These are phyloP conservation scores for Lithophane socia DNA, from an alignment of 2,888 invertebrate species.

Conservation along the genomic window DNA sequence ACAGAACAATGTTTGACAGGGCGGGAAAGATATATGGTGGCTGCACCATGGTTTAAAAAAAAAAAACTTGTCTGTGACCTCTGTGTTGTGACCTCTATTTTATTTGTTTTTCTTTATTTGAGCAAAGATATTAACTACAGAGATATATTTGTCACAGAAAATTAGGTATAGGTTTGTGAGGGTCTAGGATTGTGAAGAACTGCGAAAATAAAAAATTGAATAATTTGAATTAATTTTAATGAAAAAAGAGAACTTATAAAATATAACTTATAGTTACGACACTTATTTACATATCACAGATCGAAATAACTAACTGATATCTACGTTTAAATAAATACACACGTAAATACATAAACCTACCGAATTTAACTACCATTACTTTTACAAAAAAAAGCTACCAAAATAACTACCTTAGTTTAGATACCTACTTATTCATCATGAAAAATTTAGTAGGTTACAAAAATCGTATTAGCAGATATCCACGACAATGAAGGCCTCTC, in stretches of 20 bases:
- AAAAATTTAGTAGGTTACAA: conserved; percentile 9
- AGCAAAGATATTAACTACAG: too few species aligned
- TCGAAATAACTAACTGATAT: conserved; percentile 57
- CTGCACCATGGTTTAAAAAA: background rate
- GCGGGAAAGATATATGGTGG: background rate
- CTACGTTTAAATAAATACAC: conserved; percentile 49
- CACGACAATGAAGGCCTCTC: conserved; percentile 20
- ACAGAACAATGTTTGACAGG: conserved; percentile 9
- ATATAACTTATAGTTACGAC: conserved; percentile 47
- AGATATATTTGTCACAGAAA: background rate
- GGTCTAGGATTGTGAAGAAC: background rate
- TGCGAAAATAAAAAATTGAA: background rate
- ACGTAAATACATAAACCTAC: conserved; percentile 32
- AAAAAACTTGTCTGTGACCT: background rate
- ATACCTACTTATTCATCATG: background rate
- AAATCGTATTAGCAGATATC: conserved; percentile 19
- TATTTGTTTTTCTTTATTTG: background rate
- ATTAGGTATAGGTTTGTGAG: background rate
- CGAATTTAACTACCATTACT: conserved; percentile 14
- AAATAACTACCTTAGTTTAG: background rate
- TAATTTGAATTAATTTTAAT: conserved; percentile 53
- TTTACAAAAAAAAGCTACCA: conserved; percentile 21
- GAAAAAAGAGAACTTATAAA: conserved; percentile 54
- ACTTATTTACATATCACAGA: conserved; percentile 67
- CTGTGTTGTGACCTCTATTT: background rate